Evolutionary conservation across 92 coral and sea anemone genomes (phyloP).

Genomic region (Pocillopora meandrina): DNA sequence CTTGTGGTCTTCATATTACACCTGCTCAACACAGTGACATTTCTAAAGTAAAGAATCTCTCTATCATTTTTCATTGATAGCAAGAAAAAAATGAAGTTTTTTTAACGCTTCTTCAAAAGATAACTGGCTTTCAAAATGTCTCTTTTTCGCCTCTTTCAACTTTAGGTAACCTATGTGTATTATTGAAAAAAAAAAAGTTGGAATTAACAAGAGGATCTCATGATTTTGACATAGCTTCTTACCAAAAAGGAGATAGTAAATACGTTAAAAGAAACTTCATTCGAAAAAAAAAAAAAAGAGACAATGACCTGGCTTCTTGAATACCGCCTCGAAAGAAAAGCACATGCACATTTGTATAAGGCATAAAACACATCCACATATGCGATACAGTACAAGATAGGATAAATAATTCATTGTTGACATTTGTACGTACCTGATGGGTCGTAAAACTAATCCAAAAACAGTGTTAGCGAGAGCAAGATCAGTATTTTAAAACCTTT

Average conservation of each 20-base stretch:
- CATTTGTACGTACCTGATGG: slow-evolving; percentile 52
- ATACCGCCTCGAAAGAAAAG: neutral
- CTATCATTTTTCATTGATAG: slow-evolving; percentile 25
- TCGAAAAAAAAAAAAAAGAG: neutral
- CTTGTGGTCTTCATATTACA: slow-evolving; percentile 40
- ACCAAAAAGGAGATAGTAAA: neutral
- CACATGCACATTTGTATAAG: neutral
- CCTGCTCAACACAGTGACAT: slow-evolving; percentile 32
- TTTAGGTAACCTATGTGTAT: neutral
- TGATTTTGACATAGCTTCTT: slow-evolving; percentile 16
- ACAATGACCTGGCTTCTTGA: neutral
- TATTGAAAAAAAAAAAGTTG: slow-evolving; percentile 8
- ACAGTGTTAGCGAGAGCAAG: slow-evolving; percentile 28
- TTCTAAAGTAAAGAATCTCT: slow-evolving; percentile 23
- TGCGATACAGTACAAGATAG: slow-evolving; percentile 53
- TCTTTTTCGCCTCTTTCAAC: slow-evolving; percentile 20
- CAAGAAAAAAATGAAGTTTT: slow-evolving; percentile 11
- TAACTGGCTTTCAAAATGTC: neutral
- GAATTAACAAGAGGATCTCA: neutral
- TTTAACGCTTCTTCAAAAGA: slow-evolving; percentile 12
- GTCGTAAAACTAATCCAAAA: slow-evolving; percentile 47
- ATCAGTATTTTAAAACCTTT: slow-evolving; percentile 2
- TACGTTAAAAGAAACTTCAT: neutral
- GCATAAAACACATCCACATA: slow-evolving; percentile 22
- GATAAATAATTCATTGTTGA: slow-evolving; percentile 71